phyloP scores from a whole-genome alignment of 2,797 vertebrate genomes.

The Dallia pectoralis region DNA sequence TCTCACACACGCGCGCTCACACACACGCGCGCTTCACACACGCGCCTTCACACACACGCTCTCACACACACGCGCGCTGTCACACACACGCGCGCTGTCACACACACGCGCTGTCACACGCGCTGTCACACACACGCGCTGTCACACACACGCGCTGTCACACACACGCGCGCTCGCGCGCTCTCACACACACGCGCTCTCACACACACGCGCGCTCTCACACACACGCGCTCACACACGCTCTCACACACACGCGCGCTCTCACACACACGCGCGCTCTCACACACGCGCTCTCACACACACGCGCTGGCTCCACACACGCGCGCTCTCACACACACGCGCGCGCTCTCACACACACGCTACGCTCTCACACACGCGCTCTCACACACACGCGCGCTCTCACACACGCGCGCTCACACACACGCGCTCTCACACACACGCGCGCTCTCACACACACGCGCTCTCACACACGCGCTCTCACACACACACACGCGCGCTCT shows the following conservation, averaged over 20 bases:
- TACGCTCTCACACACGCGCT: slow-evolving; percentile 8
- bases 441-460: slow-evolving; percentile 30
- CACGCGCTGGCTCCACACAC: too few species aligned
- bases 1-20: background rate
- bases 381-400: too few species aligned
- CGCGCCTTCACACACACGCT: slow-evolving; percentile 10
- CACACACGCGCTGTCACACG: too few species aligned
- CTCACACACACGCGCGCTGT: too few species aligned
- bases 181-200: slow-evolving; percentile 26
- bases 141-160: too few species aligned
- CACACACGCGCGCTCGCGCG: too few species aligned
- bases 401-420: slow-evolving; percentile 22
- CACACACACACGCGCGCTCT: slow-evolving; percentile 26
- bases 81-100: slow-evolving; percentile 23
- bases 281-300: slow-evolving; percentile 19
- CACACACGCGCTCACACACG: slow-evolving; percentile 30
- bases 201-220: too few species aligned
- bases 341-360: too few species aligned
- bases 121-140: slow-evolving; percentile 29
- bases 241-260: background rate
- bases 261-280: too few species aligned
- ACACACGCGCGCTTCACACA: slow-evolving; percentile 30
- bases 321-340: too few species aligned
- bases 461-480: background rate
- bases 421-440: too few species aligned